Base-by-base conservation (phyloP, 92 coral and sea anemone species). In the Hydrozoanthus gracilis region DNA sequence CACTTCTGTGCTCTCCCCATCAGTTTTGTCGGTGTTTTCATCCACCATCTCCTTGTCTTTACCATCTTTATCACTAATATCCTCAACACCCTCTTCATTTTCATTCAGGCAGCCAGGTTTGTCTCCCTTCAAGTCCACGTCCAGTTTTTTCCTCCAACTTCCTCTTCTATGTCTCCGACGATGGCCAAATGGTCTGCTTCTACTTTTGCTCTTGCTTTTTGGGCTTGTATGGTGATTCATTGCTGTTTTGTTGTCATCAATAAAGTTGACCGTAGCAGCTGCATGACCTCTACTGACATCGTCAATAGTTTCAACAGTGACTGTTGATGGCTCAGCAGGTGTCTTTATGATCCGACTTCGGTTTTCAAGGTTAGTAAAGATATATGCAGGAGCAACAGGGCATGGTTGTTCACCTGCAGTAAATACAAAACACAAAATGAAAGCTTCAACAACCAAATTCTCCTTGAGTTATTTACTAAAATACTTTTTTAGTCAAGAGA, bases 341-440 rank as follows among this genome's bases (percentile, higher is more conserved):
- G 74, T 76, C 74, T 51, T 69, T 48, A 60, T 78, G 67, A 61
- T 55, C 35, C 73, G 88, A 17, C 49, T 70, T 49, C 85, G 52
- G 85, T 65, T 80, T 65, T 44, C 74, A 80, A 80, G 74, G 79
- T 73, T 89, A 61, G 92, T 91, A 79, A 91, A 94, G 64, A 95
- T 91, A 72, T 91, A 95, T 18, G 98, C 95, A 65, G 96, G 98
- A 5, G 94, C 93, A 69, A 87, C 94, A n/a, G 96, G 88, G 77
- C 93, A 88, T 15, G 92, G 69, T 64, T 83, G 90, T 70, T 95
- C 98, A 58, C 98, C 96, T 93, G 72, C 6, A 48, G 71, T 3
- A n/a, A 55, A 45, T 15, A 70, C 20, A 47, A 27, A 27, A 27
- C 39, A 0, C 39, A 27, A 27, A 52, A 27, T 27, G 39, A 27